These are phyloP conservation scores for Myripristis murdjan DNA, from an alignment of 2,797 vertebrate genomes.

Conservation along the genomic window DNA sequence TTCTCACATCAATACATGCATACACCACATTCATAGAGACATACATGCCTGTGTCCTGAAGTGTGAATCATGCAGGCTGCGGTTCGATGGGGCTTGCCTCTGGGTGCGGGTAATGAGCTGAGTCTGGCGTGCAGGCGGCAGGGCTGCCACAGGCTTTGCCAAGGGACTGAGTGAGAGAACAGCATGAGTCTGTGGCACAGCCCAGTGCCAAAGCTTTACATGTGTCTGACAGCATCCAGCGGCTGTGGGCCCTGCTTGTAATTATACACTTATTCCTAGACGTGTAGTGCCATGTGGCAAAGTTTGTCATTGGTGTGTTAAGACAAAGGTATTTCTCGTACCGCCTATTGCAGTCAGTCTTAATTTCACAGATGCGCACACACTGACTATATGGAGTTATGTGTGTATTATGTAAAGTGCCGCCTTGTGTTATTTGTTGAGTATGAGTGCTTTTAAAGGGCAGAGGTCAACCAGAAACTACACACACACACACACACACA, in stretches of 20 bases:
- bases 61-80: neutral
- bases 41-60: neutral
- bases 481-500: constrained; percentile 5
- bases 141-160: constrained; percentile 10
- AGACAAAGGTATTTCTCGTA: neutral
- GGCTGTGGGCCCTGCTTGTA: constrained; percentile 11
- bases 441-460: neutral
- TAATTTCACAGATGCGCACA: constrained; percentile 16
- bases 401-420: constrained; percentile 17
- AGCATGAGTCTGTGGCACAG: neutral
- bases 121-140: constrained; percentile 1
- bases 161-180: neutral
- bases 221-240: neutral
- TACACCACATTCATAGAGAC: too few relatives aligned
- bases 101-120: neutral
- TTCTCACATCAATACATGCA: too few relatives aligned
- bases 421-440: neutral
- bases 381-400: neutral
- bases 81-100: neutral
- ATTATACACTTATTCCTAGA: constrained; percentile 30
- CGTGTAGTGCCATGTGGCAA: constrained; percentile 6
- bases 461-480: neutral
- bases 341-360: too few relatives aligned
- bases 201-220: neutral
- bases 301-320: neutral